A percentile compares a stretch with the other conserved stretches of the same genome.
Evolutionary conservation across 2,113 vertebrate species (phyloP).

Genomic region (Galeopterus variegatus): DNA sequence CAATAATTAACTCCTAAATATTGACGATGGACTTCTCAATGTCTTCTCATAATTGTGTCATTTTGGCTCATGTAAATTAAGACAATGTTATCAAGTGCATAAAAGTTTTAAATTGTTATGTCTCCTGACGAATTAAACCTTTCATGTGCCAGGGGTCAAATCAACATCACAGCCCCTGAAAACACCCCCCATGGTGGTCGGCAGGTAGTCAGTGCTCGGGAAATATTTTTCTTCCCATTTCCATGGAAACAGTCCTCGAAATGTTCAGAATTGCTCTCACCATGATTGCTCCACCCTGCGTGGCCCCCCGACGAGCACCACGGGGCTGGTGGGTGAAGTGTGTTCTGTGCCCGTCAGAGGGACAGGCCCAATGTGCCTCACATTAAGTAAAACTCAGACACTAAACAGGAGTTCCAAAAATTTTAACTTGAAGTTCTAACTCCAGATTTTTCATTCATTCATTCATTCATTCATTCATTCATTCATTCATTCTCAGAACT

Average conservation of each 20-base stretch:
- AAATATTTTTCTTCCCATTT: neutral
- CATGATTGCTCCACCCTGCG: neutral
- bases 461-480: neutral
- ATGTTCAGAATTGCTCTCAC: neutral
- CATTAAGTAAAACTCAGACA: neutral
- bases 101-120: neutral
- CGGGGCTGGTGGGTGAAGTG: rapidly evolving
- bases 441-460: neutral
- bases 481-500: neutral
- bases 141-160: neutral
- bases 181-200: neutral
- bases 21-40: neutral
- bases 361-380: neutral
- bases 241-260: neutral
- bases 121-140: neutral
- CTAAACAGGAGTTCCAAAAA: neutral
- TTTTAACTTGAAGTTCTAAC: neutral
- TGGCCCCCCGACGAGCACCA: neutral
- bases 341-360: neutral
- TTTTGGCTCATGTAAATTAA: neutral
- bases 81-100: neutral
- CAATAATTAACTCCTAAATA: neutral
- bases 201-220: neutral
- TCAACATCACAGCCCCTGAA: neutral
- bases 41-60: neutral